These are phyloP conservation scores for Castor canadensis DNA, from an alignment of 2,113 vertebrate genomes.

Conservation along the genomic window DNA sequence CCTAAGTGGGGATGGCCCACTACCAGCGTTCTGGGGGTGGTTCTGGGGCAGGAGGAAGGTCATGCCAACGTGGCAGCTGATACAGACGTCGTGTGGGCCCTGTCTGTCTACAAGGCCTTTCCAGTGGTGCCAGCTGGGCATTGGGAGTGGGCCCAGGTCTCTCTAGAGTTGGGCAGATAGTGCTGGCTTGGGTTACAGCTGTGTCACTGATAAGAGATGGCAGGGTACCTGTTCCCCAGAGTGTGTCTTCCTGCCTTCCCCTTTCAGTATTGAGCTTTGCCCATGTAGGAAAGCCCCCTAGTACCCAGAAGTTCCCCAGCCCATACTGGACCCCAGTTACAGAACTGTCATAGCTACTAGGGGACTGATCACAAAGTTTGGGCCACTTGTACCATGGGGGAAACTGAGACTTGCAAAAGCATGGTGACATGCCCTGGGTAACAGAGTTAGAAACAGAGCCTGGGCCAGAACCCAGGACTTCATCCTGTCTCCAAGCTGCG, in stretches of 20 bases:
- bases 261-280: background rate
- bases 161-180: background rate
- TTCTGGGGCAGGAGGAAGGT: conserved; percentile 20
- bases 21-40: background rate
- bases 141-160: background rate
- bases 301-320: background rate
- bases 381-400: background rate
- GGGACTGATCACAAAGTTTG: background rate
- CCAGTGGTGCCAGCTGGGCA: conserved; percentile 27
- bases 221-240: conserved; percentile 19
- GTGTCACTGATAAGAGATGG: background rate
- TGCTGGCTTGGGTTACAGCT: conserved; percentile 64
- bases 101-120: background rate
- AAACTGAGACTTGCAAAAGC: background rate
- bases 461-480: background rate
- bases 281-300: background rate
- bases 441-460: background rate
- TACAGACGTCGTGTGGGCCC: conserved; percentile 19
- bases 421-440: background rate
- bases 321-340: background rate
- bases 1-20: background rate
- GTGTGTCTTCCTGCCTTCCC: background rate
- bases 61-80: background rate
- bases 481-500: background rate
- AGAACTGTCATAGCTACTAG: background rate